Evolutionary conservation across 2,888 invertebrate species (phyloP).

Genomic region (Caenorhabditis afra): DNA sequence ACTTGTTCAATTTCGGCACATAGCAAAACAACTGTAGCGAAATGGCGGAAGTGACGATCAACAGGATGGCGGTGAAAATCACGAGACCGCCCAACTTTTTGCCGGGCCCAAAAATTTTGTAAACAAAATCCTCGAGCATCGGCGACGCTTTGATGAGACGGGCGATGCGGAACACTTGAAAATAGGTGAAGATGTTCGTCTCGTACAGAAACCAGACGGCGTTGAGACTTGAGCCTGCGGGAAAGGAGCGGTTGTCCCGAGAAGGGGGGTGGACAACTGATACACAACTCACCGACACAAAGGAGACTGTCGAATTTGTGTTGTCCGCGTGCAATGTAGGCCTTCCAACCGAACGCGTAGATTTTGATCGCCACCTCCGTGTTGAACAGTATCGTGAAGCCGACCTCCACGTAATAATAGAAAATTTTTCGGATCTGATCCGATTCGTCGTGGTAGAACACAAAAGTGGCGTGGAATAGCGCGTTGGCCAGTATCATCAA

Average conservation of each 20-base stretch:
- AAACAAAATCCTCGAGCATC: slow-evolving; percentile 93
- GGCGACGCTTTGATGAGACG: slow-evolving; percentile 98
- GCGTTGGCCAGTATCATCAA: slow-evolving; percentile 95
- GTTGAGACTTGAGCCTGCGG: slow-evolving; percentile 85
- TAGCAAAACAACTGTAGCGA: slow-evolving; percentile 99
- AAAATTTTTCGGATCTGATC: slow-evolving; percentile 77
- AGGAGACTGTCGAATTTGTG: slow-evolving; percentile 90
- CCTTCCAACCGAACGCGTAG: slow-evolving; percentile 95
- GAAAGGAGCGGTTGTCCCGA: no score
- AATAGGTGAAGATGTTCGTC: slow-evolving; percentile 94
- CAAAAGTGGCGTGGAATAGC: slow-evolving; percentile 94
- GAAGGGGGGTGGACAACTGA: no score
- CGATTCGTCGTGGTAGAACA: slow-evolving; percentile 90
- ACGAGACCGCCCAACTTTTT: slow-evolving; percentile 99
- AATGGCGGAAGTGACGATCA: slow-evolving; percentile 98
- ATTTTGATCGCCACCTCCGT: slow-evolving; percentile 96
- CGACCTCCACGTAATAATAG: slow-evolving; percentile 82
- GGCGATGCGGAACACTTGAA: slow-evolving; percentile 89
- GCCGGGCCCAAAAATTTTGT: slow-evolving; percentile 86
- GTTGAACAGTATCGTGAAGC: slow-evolving; percentile 94
- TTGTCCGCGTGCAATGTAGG: slow-evolving; percentile 89
- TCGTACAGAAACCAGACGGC: slow-evolving; percentile 91
- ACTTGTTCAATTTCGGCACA: slow-evolving; percentile 93
- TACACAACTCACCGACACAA: slow-evolving; percentile 92
- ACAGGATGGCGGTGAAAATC: slow-evolving; percentile 98